phyloP scores from a whole-genome alignment of 2,888 invertebrate genomes.

The Meta bourneti region DNA sequence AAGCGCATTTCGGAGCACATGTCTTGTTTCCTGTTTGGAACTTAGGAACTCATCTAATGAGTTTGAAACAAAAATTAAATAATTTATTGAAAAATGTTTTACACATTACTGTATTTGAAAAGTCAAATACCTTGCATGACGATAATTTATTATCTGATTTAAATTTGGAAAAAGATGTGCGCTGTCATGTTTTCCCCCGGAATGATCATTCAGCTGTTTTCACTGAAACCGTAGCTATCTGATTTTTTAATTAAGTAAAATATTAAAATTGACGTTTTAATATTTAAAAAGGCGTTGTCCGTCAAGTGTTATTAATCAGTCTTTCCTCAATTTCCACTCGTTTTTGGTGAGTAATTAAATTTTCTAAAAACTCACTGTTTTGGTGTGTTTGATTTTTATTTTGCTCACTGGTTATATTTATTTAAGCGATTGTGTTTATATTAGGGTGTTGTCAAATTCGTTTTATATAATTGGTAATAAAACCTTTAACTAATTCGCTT shows the following conservation, averaged over 20 bases:
- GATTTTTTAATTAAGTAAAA: background rate
- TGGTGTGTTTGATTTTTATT: background rate
- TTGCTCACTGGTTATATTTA: too few species aligned
- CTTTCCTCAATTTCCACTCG: too few species aligned
- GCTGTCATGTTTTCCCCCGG: background rate
- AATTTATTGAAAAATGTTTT: too few species aligned
- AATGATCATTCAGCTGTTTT: background rate
- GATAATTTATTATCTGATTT: too few species aligned
- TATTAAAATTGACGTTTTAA: constrained; percentile 48
- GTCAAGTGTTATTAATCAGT: background rate
- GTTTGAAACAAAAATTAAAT: background rate
- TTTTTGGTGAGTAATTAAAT: constrained; percentile 8
- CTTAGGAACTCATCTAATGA: too few species aligned
- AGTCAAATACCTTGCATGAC: too few species aligned
- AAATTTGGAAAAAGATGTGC: too few species aligned
- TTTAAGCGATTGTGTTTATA: too few species aligned
- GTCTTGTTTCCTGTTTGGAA: background rate
- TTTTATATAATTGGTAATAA: background rate
- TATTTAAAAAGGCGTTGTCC: constrained; percentile 57
- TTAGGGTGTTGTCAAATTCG: background rate
- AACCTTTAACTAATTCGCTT: background rate
- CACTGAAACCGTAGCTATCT: constrained; percentile 8
- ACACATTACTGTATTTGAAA: too few species aligned
- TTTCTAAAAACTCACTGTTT: background rate
- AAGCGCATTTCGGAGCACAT: background rate